Evolutionary conservation across 2,113 vertebrate species (phyloP).

Genomic region (Morone chrysops): DNA sequence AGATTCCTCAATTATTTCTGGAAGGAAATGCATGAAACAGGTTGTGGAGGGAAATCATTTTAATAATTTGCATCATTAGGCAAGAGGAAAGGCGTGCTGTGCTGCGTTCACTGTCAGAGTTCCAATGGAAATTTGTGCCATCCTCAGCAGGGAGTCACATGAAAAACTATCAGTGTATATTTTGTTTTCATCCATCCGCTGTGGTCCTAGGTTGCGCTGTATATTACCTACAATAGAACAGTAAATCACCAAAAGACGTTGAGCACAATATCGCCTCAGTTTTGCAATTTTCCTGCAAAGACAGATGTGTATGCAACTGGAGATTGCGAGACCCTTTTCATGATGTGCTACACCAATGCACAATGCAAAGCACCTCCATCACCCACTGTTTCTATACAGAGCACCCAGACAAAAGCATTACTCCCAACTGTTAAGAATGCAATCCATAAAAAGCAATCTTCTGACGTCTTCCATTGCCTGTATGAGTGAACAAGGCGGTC

Average conservation of each 20-base stretch:
- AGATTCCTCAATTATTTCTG: conserved; percentile 74
- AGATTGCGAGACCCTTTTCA: conserved; percentile 54
- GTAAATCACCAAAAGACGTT: conserved; percentile 11
- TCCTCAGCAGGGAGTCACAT: conserved; percentile 51
- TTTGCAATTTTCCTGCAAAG: conserved; percentile 20
- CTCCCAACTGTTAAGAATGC: conserved; percentile 20
- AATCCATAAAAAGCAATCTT: conserved; percentile 67
- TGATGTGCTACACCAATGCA: conserved; percentile 1
- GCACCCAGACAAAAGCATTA: background rate
- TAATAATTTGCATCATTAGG: conserved; percentile 77
- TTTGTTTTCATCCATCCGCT: background rate
- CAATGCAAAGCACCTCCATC: conserved; percentile 22
- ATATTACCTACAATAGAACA: conserved; percentile 5
- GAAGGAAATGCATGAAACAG: conserved; percentile 65
- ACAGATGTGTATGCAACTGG: conserved; percentile 11
- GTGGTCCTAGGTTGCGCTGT: background rate
- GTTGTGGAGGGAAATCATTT: conserved; percentile 60
- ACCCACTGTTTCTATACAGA: background rate
- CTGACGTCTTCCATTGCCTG: conserved; percentile 31
- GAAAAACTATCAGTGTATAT: conserved; percentile 12
- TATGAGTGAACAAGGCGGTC: conserved; percentile 50
- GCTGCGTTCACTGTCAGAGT: conserved; percentile 44
- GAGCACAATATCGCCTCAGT: conserved; percentile 3
- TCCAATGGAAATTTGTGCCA: conserved; percentile 34
- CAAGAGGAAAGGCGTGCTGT: conserved; percentile 34